phyloP scores from a whole-genome alignment of 2,113 vertebrate species.

The Halcyon malimbica region DNA sequence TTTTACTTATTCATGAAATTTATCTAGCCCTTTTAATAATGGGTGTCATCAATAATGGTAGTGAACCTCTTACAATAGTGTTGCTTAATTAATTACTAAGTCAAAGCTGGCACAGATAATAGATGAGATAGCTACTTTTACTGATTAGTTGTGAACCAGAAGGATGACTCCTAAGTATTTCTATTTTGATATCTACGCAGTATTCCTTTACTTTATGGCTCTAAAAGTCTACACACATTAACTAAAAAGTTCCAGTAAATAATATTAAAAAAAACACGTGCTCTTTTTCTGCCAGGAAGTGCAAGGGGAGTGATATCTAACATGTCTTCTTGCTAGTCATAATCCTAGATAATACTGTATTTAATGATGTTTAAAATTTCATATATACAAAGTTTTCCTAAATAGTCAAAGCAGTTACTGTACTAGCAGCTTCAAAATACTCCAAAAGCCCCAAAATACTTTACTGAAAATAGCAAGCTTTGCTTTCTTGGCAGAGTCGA shows the following conservation, averaged over 20 bases:
- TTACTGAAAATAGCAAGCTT: slow-evolving; percentile 34
- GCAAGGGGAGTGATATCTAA: neutral
- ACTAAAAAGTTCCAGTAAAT: neutral
- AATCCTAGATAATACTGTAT: neutral
- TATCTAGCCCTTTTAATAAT: neutral
- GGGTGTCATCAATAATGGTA: neutral
- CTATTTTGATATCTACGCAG: neutral
- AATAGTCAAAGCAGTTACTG: neutral
- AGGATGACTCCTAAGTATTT: neutral
- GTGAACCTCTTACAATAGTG: neutral
- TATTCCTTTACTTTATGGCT: neutral
- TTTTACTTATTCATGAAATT: neutral
- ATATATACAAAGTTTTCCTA: neutral
- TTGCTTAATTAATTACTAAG: neutral
- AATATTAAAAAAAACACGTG: neutral
- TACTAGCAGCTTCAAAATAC: neutral
- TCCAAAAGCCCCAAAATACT: neutral
- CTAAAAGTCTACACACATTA: neutral
- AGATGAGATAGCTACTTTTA: neutral
- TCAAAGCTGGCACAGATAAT: neutral
- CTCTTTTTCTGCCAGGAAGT: neutral
- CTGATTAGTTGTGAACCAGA: neutral
- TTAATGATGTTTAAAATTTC: neutral
- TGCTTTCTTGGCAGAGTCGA: neutral
- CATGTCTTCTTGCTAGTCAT: neutral